phyloP scores from a whole-genome alignment of 2,797 vertebrate species.

The Phoebastria nigripes region DNA sequence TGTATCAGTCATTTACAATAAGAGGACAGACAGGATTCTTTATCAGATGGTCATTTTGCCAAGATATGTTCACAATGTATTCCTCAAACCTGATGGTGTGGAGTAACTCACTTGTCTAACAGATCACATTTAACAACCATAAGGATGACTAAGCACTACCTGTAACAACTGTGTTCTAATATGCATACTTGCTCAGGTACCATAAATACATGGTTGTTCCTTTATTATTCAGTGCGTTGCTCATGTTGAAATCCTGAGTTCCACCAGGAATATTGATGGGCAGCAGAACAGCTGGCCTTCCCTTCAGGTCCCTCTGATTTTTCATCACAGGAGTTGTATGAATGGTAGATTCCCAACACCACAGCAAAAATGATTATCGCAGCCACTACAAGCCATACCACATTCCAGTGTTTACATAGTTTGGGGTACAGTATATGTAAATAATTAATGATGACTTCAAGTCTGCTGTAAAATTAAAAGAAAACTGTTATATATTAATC shows the following conservation, averaged over 20 bases:
- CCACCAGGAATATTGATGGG: conserved; percentile 77
- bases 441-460: conserved; percentile 78
- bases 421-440: conserved; percentile 80
- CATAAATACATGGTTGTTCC: background rate
- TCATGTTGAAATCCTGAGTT: conserved; percentile 75
- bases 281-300: conserved; percentile 73
- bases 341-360: conserved; percentile 76
- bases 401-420: conserved; percentile 78
- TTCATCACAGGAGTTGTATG: conserved; percentile 75
- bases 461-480: conserved; percentile 76
- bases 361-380: conserved; percentile 73
- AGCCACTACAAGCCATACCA: conserved; percentile 77
- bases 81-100: background rate
- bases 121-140: background rate
- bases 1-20: background rate
- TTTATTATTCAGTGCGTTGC: conserved; percentile 69
- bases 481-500: background rate
- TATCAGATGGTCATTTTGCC: background rate
- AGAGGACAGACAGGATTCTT: background rate
- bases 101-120: background rate
- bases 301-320: conserved; percentile 66
- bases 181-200: background rate
- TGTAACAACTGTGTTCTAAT: background rate
- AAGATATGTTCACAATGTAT: background rate
- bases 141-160: conserved; percentile 12